Percentiles rank a stretch among this genome's conserved stretches.
Conservation (phyloP, 2,797 vertebrate species). For the Pseudocheirus occidentalis region DNA sequence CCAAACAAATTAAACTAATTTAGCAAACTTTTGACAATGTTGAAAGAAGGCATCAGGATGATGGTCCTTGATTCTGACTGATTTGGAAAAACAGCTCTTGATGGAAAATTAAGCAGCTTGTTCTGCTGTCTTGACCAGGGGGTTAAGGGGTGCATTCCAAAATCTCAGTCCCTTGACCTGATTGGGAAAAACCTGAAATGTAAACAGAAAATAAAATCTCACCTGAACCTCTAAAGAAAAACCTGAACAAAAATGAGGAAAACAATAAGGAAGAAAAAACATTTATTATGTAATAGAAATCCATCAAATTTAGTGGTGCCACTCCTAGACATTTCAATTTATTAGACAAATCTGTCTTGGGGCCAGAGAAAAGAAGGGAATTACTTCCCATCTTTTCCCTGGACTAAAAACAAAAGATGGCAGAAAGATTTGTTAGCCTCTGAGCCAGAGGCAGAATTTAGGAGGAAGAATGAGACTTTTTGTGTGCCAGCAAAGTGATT, state of each 20-base stretch:
- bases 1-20: not conserved
- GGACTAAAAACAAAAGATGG: not conserved
- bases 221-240: not conserved
- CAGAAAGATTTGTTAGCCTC: not conserved
- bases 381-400: not conserved
- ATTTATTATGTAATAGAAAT: not conserved
- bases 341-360: not conserved
- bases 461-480: not conserved
- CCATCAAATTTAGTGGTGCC: not conserved
- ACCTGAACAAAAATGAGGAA: not conserved
- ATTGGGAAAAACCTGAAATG: not conserved
- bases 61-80: not conserved
- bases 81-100: not conserved
- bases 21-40: not conserved
- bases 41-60: not conserved
- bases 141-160: not conserved
- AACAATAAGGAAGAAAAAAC: not conserved
- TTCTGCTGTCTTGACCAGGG: not conserved
- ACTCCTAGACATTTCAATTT: not conserved
- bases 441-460: not conserved
- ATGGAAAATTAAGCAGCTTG: not conserved
- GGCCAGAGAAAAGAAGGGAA: not conserved
- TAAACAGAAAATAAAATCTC: not conserved
- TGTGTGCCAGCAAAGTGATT: not conserved
- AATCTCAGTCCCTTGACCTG: not conserved